Evolutionary conservation across 2,888 invertebrate species (phyloP).

Genomic region (Caenorhabditis afra): DNA sequence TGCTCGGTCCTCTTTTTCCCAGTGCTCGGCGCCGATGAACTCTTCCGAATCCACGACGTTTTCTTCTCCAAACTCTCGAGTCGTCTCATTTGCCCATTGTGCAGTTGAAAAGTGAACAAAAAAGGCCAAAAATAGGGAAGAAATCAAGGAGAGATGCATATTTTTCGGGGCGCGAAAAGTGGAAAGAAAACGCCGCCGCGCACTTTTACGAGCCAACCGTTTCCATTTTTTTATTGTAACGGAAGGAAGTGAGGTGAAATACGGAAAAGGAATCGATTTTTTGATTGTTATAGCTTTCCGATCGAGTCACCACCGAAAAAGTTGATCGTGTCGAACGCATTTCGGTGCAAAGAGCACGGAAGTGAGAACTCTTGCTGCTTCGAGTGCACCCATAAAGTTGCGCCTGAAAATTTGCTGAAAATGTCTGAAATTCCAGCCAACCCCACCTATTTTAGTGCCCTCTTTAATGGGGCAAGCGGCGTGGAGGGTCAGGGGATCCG

Average conservation of each 20-base stretch:
- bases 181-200: no score
- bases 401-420: slow-evolving; percentile 19
- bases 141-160: background rate
- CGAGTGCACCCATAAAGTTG: slow-evolving; percentile 55
- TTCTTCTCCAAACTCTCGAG: no score
- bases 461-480: slow-evolving; percentile 69
- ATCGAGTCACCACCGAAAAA: slow-evolving; percentile 5
- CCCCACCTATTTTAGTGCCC: slow-evolving; percentile 71
- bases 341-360: slow-evolving; percentile 9
- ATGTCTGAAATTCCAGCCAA: no score
- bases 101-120: background rate
- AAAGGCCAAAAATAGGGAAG: background rate
- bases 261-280: no score
- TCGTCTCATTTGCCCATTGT: background rate
- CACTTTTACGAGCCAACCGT: no score
- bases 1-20: background rate
- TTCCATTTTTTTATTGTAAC: no score
- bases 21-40: slow-evolving; percentile 1
- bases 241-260: no score
- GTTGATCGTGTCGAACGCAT: background rate
- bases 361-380: slow-evolving; percentile 42
- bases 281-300: no score
- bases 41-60: background rate
- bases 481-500: slow-evolving; percentile 58
- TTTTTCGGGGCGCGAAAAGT: background rate